Evolutionary conservation across 1,140 invertebrate genomes (phyloP), one percentile per base, ranked within the genome.

Genomic region (Thalassaphorura encarpata): DNA sequence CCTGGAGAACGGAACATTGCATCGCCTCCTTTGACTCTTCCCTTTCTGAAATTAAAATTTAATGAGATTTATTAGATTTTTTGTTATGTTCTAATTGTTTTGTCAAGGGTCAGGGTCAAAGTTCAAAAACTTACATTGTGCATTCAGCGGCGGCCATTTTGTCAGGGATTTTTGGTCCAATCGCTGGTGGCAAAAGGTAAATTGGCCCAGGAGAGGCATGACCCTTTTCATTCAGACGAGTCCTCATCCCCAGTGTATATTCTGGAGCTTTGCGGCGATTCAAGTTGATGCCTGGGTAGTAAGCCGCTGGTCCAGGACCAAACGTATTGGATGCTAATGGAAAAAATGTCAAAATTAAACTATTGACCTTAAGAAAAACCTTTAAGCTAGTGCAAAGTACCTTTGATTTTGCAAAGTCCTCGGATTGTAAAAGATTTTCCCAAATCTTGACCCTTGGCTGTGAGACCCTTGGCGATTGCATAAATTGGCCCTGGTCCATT

Each of bases 141-240:
- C 23, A 19, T 56, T 60, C 62, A n/a, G 27, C 51, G 23, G 58
- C 55, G 18, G 62, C 48, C 5, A 21, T 15, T 31, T 63, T 63
- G 31, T 63, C 58, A 6, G 54, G 53, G 11, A 63, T 43, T 41
- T 41, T 60, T 0, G 62, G 58, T 47, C 62, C 62, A 8, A 64
- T 27, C 19, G 52, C 33, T 13, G 58, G 42, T 29, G 62, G 62
- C 48, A 61, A 46, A 15, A 64, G 24, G 43, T 64, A 64, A 31
- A 64, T 64, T 3, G 62, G 62, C 15, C 62, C 62, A 21, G 62
- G 62, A 3, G 58, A 58, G 6, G 8, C 13, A 3, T 52, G 4
- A 13, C 62, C 62, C 18, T 11, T 24, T 8, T 60, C 62, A 49
- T 52, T 54, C 13, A 51, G 16, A 13, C 19, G 33, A 18, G 46